Percentiles rank a stretch among this genome's conserved stretches.
phyloP scores from a whole-genome alignment of 2,797 vertebrate species.

The Rhinoraja longicauda region DNA sequence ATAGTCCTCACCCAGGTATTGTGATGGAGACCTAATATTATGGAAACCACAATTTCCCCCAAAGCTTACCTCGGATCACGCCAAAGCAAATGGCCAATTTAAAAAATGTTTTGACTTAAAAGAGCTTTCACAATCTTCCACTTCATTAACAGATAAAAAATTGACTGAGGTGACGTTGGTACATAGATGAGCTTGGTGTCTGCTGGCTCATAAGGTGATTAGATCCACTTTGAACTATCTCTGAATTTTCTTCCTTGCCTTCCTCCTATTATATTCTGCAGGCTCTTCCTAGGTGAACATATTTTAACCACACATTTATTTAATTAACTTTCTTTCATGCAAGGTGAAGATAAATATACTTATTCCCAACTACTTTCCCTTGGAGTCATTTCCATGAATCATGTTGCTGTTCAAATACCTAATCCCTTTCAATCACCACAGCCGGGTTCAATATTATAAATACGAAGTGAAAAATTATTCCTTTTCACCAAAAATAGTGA shows the following conservation, averaged over 20 bases:
- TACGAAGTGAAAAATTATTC: neutral
- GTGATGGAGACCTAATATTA: too few species aligned
- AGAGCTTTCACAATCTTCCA: neutral
- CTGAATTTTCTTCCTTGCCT: neutral
- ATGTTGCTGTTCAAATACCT: neutral
- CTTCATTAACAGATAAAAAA: neutral
- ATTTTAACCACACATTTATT: conserved; percentile 17
- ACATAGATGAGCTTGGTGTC: neutral
- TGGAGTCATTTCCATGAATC: neutral
- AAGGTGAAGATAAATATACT: conserved; percentile 24
- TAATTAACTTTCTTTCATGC: neutral
- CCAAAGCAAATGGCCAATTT: neutral
- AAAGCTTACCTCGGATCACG: too few species aligned
- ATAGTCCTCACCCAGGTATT: too few species aligned
- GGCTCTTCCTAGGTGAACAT: neutral
- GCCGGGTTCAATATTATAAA: conserved; percentile 22
- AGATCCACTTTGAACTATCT: neutral
- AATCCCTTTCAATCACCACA: neutral
- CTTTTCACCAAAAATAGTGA: neutral
- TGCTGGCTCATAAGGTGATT: neutral
- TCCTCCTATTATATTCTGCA: neutral
- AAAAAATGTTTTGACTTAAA: conserved; percentile 7
- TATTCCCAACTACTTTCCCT: neutral
- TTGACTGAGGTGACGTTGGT: neutral
- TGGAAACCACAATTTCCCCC: too few species aligned